Percentiles rank a stretch among this genome's conserved stretches.
phyloP scores from a whole-genome alignment of 2,888 invertebrate species.

The Operophtera brumata region DNA sequence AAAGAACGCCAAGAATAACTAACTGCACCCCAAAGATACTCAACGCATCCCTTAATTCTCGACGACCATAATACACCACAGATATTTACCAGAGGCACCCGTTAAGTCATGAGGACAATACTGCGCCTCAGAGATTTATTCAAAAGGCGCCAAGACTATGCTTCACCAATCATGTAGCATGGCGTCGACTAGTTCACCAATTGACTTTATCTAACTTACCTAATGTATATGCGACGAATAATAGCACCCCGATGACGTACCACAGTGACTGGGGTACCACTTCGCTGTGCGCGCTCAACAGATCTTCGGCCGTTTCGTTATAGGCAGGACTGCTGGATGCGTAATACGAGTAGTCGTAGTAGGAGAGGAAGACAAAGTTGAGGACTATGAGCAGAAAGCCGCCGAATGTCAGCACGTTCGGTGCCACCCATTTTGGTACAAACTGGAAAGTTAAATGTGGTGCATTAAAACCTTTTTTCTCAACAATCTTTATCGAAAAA shows the following conservation, averaged over 20 bases:
- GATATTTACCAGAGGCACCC: too few relatives aligned
- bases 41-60: too few relatives aligned
- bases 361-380: slow-evolving; percentile 91
- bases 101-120: too few relatives aligned
- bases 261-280: slow-evolving; percentile 92
- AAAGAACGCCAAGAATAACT: too few relatives aligned
- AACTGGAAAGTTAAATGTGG: slow-evolving; percentile 83
- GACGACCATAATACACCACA: too few relatives aligned
- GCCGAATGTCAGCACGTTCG: slow-evolving; percentile 96
- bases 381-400: slow-evolving; percentile 95
- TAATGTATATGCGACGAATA: slow-evolving; percentile 97
- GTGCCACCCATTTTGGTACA: slow-evolving; percentile 97
- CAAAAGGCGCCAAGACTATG: too few relatives aligned
- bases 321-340: slow-evolving; percentile 81
- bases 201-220: slow-evolving; percentile 78
- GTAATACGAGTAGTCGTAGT: slow-evolving; percentile 93
- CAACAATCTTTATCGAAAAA: too few relatives aligned
- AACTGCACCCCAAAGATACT: too few relatives aligned
- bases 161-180: too few relatives aligned
- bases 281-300: slow-evolving; percentile 53
- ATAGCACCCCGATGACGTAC: slow-evolving; percentile 90
- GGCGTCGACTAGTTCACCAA: too few relatives aligned
- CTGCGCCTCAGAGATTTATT: too few relatives aligned
- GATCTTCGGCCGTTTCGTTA: slow-evolving; percentile 55
- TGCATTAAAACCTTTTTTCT: too few relatives aligned